Evolutionary conservation across 2,888 invertebrate genomes (phyloP), one percentile per base, ranked within the genome.

Genomic region (Lacanobia wlatinum): DNA sequence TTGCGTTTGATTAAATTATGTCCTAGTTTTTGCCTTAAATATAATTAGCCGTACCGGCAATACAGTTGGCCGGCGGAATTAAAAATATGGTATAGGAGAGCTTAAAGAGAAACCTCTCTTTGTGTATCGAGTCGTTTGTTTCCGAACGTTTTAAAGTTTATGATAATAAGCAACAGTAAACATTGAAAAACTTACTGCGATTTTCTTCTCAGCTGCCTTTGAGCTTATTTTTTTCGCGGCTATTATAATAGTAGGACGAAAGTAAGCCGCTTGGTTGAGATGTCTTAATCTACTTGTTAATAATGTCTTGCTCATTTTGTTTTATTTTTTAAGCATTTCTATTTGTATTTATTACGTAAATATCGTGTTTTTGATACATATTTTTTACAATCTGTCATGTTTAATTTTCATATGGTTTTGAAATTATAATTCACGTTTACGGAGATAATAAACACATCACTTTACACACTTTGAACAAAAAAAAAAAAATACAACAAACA

Each of bases 181-280:
- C 14, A 28, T 58, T 52, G 0, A 34, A 14, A 72, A 46, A 84
- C 90, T 87, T 86, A 93, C 93, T 74, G 91, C 86, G 34, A 93
- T 86, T 62, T 87, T 87, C 69, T 81, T 89, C 21, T 89, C 85
- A 9, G 77, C 62, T 10, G 87, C 80, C 64, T 87, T 88, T 3
- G 88, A 80, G 55, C 78, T 80, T 61, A 89, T 71, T 62, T 72
- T 75, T 83, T 86, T 87, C 5, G 67, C 40, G 60, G 73, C 34
- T 66, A 80, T 18, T 66, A 80, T n/a, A 40, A 76, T 43, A 48
- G 58, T 61, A 50, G 73, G 76, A 66, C 70, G 74, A 53, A 59
- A 75, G 55, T 71, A 71, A 60, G 55, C 48, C 50, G 76, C 52
- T 34, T 68, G 82, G 12, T 76, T 58, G 5, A 78, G 28, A 18